phyloP scores from a whole-genome alignment of 2,797 vertebrate species.

The Melanotaenia trifasciata region DNA sequence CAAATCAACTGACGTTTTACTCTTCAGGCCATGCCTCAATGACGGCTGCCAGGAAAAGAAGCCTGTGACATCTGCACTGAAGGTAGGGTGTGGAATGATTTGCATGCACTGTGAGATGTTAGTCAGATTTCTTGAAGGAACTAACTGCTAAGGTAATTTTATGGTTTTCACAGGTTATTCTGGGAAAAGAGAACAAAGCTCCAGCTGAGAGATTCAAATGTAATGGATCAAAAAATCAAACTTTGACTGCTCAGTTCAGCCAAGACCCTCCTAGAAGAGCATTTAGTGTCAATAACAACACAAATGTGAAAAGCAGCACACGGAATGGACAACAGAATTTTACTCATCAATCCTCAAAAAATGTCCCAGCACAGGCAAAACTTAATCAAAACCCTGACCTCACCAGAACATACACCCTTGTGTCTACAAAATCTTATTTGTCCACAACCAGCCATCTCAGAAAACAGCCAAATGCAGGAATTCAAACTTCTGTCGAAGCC shows the following conservation, averaged over 20 bases:
- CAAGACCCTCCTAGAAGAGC: constrained; percentile 1
- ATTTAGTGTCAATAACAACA: constrained; percentile 13
- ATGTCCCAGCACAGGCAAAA: not conserved
- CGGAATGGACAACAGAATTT: not conserved
- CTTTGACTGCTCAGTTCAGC: not conserved
- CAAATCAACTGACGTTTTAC: not conserved
- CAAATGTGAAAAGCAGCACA: not conserved
- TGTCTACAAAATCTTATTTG: constrained; percentile 17
- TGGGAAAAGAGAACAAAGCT: constrained; percentile 76
- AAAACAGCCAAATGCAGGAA: constrained; percentile 10
- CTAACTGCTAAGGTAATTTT: not conserved
- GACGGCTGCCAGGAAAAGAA: constrained; percentile 30
- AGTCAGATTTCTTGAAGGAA: not conserved
- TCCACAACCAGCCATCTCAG: constrained; percentile 5
- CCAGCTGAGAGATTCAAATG: constrained; percentile 7
- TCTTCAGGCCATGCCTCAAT: constrained; percentile 49
- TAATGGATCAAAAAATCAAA: constrained; percentile 13
- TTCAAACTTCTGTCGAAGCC: not conserved
- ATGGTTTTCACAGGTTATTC: constrained; percentile 45
- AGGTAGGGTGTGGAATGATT: constrained; percentile 34
- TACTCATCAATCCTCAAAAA: not conserved
- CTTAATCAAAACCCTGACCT: not conserved
- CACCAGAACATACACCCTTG: not conserved
- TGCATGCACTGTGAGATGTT: no score
- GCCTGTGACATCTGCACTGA: not conserved